Conservation (phyloP, 2,113 vertebrate species). For the Nesogale talazaci region DNA sequence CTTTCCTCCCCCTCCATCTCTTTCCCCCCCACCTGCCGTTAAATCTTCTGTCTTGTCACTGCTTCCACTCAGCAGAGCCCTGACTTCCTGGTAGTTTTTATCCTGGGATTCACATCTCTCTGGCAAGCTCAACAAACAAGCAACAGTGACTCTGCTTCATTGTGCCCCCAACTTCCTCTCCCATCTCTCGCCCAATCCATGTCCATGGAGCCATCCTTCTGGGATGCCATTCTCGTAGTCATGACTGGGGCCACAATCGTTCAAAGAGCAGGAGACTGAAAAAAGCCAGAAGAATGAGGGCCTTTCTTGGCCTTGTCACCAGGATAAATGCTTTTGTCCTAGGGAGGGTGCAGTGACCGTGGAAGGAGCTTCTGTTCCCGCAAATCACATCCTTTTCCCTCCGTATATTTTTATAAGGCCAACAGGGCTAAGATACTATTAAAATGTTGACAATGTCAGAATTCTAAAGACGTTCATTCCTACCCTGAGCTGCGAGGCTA, state of each 20-base stretch:
- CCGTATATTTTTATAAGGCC: slow-evolving; percentile 56
- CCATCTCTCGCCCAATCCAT: background rate
- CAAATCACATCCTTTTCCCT: slow-evolving; percentile 37
- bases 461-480: slow-evolving; percentile 49
- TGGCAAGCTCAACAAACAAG: background rate
- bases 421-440: slow-evolving; percentile 48
- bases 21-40: background rate
- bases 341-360: background rate
- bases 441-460: slow-evolving; percentile 60
- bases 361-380: slow-evolving; percentile 45
- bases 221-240: background rate
- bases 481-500: slow-evolving; percentile 9
- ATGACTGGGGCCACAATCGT: background rate
- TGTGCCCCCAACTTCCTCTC: background rate
- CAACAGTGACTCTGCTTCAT: accelerated
- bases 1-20: background rate
- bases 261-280: background rate
- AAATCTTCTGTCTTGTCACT: background rate
- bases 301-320: background rate
- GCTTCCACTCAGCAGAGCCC: background rate
- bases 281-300: background rate
- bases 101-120: background rate
- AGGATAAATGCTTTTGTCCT: background rate
- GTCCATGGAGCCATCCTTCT: background rate
- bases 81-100: background rate